Conservation (phyloP, 2,797 vertebrate species). For the Darevskia mixta region DNA sequence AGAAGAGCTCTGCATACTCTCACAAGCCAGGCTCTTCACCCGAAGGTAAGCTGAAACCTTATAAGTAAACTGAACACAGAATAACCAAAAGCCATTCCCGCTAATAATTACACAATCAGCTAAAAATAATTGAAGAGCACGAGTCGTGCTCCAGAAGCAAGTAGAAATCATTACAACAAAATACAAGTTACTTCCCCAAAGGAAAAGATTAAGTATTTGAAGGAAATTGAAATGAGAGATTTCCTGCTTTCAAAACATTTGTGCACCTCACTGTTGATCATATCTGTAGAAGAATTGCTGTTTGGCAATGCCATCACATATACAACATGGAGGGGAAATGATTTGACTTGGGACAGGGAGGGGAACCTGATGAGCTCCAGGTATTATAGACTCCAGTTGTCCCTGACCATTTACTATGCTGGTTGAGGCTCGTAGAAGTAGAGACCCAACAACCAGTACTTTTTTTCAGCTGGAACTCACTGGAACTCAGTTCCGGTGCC, state of each 20-base stretch:
- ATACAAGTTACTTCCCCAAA: conserved; percentile 60
- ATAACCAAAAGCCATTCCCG: conserved; percentile 39
- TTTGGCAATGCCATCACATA: conserved; percentile 21
- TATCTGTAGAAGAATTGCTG: conserved; percentile 32
- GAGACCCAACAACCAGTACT: background rate
- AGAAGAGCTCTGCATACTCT: conserved; percentile 89
- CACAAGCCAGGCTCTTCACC: conserved; percentile 90
- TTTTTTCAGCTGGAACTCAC: no score
- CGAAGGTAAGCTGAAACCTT: conserved; percentile 87
- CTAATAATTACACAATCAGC: conserved; percentile 60
- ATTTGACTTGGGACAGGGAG: conserved; percentile 17
- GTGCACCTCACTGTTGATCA: conserved; percentile 33
- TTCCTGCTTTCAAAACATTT: conserved; percentile 60
- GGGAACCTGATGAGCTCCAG: background rate
- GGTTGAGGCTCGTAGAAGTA: background rate
- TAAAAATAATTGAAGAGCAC: conserved; percentile 67
- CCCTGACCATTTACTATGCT: background rate
- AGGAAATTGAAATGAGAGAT: conserved; percentile 56
- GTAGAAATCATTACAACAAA: conserved; percentile 69
- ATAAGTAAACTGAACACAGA: conserved; percentile 48
- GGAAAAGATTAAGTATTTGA: conserved; percentile 64
- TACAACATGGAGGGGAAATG: conserved; percentile 7
- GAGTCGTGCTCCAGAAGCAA: conserved; percentile 64
- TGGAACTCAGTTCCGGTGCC: no score
- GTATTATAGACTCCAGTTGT: background rate